Conservation (phyloP, 2,113 vertebrate genomes). For the Cheilinus undulatus region DNA sequence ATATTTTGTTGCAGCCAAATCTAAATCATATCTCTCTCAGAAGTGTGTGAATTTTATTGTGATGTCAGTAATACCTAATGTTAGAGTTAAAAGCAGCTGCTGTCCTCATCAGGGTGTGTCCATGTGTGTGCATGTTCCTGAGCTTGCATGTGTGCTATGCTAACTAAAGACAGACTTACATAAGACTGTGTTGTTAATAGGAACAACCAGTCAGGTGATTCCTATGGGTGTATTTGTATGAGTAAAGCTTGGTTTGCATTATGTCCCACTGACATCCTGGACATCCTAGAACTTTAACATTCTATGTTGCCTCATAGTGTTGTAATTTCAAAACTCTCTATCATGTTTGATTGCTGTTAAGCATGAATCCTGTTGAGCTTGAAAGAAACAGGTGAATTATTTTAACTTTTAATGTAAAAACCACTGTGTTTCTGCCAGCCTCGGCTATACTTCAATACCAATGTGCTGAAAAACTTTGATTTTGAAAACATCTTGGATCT, state of each 20-base stretch:
- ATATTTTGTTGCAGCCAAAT: background rate
- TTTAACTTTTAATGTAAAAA: too few species aligned
- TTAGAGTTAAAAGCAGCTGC: background rate
- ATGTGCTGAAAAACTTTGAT: too few species aligned
- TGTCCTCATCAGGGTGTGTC: conserved; percentile 18
- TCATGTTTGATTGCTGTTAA: too few species aligned
- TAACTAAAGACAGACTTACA: conserved; percentile 34
- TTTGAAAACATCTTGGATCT: too few species aligned
- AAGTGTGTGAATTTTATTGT: background rate
- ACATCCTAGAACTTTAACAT: too few species aligned
- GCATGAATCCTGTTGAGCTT: too few species aligned
- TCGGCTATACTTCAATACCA: too few species aligned
- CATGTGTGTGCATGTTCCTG: background rate
- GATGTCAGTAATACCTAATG: background rate
- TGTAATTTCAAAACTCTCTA: too few species aligned
- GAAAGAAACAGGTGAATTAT: too few species aligned
- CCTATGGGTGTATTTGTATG: conserved; percentile 10
- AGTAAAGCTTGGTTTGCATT: conserved; percentile 3
- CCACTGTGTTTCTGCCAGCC: too few species aligned
- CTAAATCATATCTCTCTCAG: background rate
- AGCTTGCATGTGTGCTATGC: conserved; percentile 13
- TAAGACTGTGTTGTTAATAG: conserved; percentile 41
- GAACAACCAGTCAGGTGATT: conserved; percentile 43
- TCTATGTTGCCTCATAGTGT: too few species aligned
- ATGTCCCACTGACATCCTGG: too few species aligned